These are phyloP conservation scores for Chloropsis hardwickii DNA, from an alignment of 2,113 vertebrate species.

Conservation along the genomic window DNA sequence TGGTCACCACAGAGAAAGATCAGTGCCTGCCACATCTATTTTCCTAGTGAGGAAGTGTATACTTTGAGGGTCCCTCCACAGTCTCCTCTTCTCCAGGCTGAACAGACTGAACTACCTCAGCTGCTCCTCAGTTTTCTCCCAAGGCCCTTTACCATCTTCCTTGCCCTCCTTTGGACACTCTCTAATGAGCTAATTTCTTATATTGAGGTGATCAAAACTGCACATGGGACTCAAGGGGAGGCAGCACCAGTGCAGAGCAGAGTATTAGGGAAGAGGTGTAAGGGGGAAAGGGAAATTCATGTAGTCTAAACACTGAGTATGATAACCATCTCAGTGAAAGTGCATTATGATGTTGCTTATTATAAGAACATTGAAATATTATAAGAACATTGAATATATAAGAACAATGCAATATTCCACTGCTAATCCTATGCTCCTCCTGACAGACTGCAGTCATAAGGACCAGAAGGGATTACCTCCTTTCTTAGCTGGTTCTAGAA, in stretches of 20 bases:
- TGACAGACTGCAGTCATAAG: neutral
- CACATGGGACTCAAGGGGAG: fast-evolving
- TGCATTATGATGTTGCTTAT: neutral
- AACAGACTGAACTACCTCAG: neutral
- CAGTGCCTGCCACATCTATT: neutral
- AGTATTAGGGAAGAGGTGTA: neutral
- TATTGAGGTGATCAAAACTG: neutral
- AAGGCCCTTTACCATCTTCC: neutral
- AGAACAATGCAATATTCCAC: neutral
- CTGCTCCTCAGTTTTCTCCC: neutral
- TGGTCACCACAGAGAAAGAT: neutral
- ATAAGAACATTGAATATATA: neutral
- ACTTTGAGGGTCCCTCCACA: neutral
- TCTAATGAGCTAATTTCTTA: neutral
- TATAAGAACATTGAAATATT: neutral
- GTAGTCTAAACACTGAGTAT: neutral
- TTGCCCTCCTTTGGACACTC: neutral
- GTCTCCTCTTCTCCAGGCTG: neutral
- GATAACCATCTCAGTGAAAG: neutral
- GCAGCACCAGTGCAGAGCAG: neutral
- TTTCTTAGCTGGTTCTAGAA: neutral
- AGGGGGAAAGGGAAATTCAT: neutral
- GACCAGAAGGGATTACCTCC: neutral
- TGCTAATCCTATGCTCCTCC: neutral
- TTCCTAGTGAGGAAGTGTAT: neutral